Conservation (phyloP, 1,140 invertebrate genomes). For the Heliconius eleuchia region DNA sequence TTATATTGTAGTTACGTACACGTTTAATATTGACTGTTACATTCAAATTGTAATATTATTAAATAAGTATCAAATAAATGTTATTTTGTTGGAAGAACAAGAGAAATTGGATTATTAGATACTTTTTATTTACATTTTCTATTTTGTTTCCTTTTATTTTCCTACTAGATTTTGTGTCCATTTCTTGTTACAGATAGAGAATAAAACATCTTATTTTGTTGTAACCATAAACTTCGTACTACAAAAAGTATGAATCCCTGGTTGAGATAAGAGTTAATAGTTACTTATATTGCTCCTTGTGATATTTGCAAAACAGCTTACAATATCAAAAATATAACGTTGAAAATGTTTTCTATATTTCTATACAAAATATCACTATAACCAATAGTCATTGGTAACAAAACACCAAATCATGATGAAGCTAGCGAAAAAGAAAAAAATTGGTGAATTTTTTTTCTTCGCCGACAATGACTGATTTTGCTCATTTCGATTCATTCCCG, state of each 20-base stretch:
- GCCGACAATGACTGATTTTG: conserved; percentile 36
- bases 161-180: not conserved
- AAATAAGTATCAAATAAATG: not conserved
- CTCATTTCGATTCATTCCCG: conserved; percentile 31
- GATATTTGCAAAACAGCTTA: too few species aligned
- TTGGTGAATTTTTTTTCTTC: conserved; percentile 22
- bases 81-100: not conserved
- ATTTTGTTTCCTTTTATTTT: not conserved
- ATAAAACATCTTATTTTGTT: too few species aligned
- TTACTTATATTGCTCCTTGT: too few species aligned
- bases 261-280: not conserved
- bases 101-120: not conserved
- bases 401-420: conserved; percentile 30
- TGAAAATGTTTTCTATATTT: too few species aligned
- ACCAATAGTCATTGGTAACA: conserved; percentile 14
- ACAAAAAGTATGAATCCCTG: too few species aligned
- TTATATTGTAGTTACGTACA: not conserved
- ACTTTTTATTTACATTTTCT: not conserved
- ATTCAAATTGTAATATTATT: not conserved
- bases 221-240: too few species aligned
- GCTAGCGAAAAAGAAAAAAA: conserved; percentile 20
- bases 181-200: too few species aligned
- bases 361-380: not conserved
- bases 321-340: too few species aligned
- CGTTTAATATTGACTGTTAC: not conserved